Base-by-base conservation (phyloP, 30 jellyfish, hydroid and myxozoan genomes). In the Turritopsis rubra region DNA sequence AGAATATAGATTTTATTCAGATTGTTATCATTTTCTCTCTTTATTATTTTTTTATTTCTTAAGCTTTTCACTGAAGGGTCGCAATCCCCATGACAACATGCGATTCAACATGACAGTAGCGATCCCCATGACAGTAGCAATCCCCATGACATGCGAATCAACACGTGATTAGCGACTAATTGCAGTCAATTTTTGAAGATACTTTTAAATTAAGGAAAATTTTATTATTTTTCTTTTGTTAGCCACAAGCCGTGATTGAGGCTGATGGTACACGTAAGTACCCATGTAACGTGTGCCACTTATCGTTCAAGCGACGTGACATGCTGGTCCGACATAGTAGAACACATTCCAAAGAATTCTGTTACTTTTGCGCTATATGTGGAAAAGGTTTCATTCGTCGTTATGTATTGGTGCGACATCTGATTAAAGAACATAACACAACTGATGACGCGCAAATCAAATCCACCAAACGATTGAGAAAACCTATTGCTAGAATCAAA, bases 381-480 rank as follows among this genome's bases (percentile, higher is more conserved):
- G 88, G 88, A 18, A 70, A 71, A 19, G 88, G 88, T 16, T 82
- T 82, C 77, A 82, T 82, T 22, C 84, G 88, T 16, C 70, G 88
- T 18, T 82, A 82, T 29, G 88, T 82, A 13, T 71, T 82, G 82
- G 73, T 82, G 28, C 24, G 65, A 68, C 88, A 82, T 29, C 83
- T 82, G 52, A 68, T 17, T 16, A 20, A 54, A 9, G 88, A 28
- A 26, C 88, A 82, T 53, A 68, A 82, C 29, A 65, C 88, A 16
- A 71, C 53, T 16, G 88, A 82, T 66, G 52, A 26, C 26, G 1
- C 85, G 52, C 53, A 82, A 30, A 71, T 82, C 22, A 25, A 65
- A 73, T 82, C 85, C 20, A 66, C 85, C 20, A 82, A 80, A 52
- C 65, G 65, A 4, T 80, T 41, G 27, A 68, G 77, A 68, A 41